These are phyloP conservation scores for Gasteruption jaculator DNA, from an alignment of 2,888 invertebrate species.

Conservation along the genomic window DNA sequence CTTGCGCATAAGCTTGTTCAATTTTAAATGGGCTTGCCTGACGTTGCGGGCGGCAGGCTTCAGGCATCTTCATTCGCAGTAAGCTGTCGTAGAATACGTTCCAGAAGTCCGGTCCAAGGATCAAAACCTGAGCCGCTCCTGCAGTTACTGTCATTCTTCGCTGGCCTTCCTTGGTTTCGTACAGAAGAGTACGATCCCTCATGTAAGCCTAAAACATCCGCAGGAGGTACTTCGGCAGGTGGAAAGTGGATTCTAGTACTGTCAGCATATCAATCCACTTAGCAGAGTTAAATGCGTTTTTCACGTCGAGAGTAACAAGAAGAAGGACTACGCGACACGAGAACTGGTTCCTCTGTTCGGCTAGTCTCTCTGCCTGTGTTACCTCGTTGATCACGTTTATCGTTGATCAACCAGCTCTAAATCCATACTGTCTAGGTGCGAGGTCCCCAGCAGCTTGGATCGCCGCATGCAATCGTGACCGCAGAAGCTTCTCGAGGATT, in stretches of 20 bases:
- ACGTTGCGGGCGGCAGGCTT: not conserved
- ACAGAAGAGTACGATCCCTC: slow-evolving; percentile 15
- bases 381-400: slow-evolving; percentile 19
- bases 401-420: slow-evolving; percentile 18
- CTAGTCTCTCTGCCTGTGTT: slow-evolving; percentile 9
- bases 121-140: slow-evolving; percentile 11
- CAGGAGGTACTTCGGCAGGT: slow-evolving; percentile 20
- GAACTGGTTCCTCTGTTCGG: slow-evolving; percentile 12
- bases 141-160: slow-evolving; percentile 2
- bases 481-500: slow-evolving; percentile 4
- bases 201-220: slow-evolving; percentile 20
- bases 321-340: slow-evolving; percentile 18
- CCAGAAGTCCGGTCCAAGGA: slow-evolving; percentile 14
- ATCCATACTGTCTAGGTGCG: slow-evolving; percentile 2
- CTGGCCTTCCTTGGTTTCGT: slow-evolving; percentile 11
- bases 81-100: not conserved
- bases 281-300: slow-evolving; percentile 21
- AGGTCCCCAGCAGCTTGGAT: not conserved
- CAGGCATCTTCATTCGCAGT: too few relatives aligned
- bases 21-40: not conserved
- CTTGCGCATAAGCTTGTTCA: not conserved
- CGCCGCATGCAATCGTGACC: not conserved
- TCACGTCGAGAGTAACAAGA: slow-evolving; percentile 21
- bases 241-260: slow-evolving; percentile 22
- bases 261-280: slow-evolving; percentile 20